phyloP scores from a whole-genome alignment of 2,888 invertebrate species.

The Dyspetes luteomarginatus region DNA sequence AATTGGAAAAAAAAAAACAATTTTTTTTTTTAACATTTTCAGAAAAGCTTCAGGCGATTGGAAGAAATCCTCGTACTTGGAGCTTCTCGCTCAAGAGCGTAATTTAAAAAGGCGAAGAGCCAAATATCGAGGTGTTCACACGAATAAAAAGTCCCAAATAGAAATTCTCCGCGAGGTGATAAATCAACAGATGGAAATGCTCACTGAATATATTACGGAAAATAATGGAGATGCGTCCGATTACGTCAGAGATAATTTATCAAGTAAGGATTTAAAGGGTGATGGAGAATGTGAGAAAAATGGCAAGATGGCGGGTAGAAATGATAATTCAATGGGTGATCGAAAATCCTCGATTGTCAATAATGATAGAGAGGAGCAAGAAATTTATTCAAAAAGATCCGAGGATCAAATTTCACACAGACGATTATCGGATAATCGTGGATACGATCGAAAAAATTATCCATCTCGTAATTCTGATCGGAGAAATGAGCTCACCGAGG shows the following conservation, averaged over 20 bases:
- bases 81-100: conserved; percentile 78
- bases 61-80: conserved; percentile 73
- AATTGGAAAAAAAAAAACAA: background rate
- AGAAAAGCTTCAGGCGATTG: conserved; percentile 69
- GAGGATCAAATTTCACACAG: background rate
- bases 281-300: background rate
- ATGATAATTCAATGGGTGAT: background rate
- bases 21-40: conserved; percentile 41
- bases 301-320: background rate
- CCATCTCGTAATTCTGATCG: background rate
- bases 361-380: background rate
- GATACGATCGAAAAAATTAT: conserved; percentile 8
- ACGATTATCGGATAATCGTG: conserved; percentile 27
- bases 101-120: conserved; percentile 80
- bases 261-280: background rate
- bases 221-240: conserved; percentile 22
- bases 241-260: background rate
- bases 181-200: conserved; percentile 81
- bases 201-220: conserved; percentile 74
- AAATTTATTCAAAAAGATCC: background rate
- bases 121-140: conserved; percentile 81
- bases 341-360: background rate
- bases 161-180: conserved; percentile 81
- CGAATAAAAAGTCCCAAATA: conserved; percentile 80
- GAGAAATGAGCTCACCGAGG: background rate